Base-by-base conservation (phyloP, 2,888 invertebrate species). In the Cryptocephalus primarius region DNA sequence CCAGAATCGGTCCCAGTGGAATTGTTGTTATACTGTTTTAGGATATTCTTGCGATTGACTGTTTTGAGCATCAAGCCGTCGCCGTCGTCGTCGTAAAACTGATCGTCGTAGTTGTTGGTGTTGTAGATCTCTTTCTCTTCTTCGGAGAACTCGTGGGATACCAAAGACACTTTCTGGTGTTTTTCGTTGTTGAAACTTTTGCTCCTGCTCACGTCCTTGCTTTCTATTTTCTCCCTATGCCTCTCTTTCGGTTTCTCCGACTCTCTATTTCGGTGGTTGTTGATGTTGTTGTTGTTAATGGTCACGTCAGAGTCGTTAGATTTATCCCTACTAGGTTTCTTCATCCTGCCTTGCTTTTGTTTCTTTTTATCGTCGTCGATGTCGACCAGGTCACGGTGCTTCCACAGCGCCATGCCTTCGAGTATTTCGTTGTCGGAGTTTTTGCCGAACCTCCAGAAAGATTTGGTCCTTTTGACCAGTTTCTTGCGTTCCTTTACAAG, bases 371-470 rank as follows among this genome's bases (percentile, higher is more conserved):
- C 73, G 11, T 77, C 75, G 12, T 61, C 56, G 10, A 85, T 80
- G 57, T 85, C 87, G 0, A 89, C 87, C 50, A 89, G 75, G 56
- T 89, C 88, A 33, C 88, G 76, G 64, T 89, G 89, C 61, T 84
- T 83, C 89, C 89, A 89, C 45, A 89, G 72, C 0, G 88, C 82
- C 88, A 89, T 89, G 1, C 89, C 89, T 60, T 88, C 88, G 59
- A 89, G 73, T 43, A 88, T 86, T 50, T 88, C 88, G 57, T 78
- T 79, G 46, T 82, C 80, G 12, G 77, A 79, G 44, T 72, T 73
- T 46, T 83, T 79, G 14, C 88, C 82, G 59, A 89, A 88, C 60
- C 84, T 82, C 89, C 89, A 89, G 63, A 89, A 85, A 0, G 88
- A 88, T 65, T 88, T 89, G 0, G 88, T 88, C 41, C 89, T 73